Conservation (phyloP, 1,140 invertebrate genomes). For the Melanaphis sacchari region DNA sequence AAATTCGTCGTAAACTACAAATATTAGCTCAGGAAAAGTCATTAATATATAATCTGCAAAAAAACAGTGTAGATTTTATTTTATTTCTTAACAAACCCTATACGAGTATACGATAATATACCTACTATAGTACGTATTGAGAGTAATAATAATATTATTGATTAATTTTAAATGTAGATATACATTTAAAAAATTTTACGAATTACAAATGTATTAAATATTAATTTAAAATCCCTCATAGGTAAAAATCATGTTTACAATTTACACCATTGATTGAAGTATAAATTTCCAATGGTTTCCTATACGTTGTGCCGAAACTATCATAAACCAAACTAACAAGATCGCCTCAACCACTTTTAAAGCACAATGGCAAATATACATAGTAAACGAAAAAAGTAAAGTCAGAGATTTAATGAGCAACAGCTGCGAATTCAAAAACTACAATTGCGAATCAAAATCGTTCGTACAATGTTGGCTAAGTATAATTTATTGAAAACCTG, state of each 20-base stretch:
- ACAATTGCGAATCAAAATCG: not conserved
- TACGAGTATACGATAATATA: no score
- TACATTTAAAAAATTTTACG: not conserved
- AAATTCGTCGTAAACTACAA: no score
- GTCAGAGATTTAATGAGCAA: not conserved
- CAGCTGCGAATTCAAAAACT: not conserved
- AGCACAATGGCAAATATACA: not conserved
- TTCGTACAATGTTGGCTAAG: not conserved
- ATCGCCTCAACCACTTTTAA: not conserved
- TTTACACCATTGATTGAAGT: not conserved
- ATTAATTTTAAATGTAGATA: not conserved
- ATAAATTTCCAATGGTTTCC: not conserved
- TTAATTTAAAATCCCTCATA: not conserved
- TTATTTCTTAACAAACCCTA: no score
- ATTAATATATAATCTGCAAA: no score
- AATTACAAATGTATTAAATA: not conserved
- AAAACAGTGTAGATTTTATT: no score
- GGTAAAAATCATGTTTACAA: not conserved
- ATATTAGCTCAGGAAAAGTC: no score
- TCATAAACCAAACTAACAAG: not conserved
- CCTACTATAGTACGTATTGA: no score
- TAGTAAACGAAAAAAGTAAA: not conserved
- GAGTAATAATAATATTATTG: not conserved
- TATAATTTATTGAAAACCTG: not conserved
- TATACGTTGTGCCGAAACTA: no score